phyloP scores from a whole-genome alignment of 2,888 invertebrate species.

The Lottia scabra region DNA sequence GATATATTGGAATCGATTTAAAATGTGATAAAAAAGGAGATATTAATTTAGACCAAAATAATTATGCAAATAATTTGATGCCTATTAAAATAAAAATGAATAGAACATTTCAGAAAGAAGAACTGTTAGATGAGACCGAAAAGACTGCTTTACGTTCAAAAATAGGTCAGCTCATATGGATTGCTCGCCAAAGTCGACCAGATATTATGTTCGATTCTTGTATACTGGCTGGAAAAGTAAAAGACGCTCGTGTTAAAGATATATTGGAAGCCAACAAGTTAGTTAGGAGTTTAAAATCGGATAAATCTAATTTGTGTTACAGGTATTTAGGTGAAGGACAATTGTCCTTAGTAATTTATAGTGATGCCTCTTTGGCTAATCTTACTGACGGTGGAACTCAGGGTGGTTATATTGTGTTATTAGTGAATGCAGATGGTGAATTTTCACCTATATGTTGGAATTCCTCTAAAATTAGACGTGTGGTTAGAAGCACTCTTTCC shows the following conservation, averaged over 20 bases:
- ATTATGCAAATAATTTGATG: not conserved
- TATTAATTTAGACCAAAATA: not conserved
- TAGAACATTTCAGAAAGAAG: constrained; percentile 10
- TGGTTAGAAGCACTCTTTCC: not conserved
- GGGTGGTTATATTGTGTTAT: constrained; percentile 4
- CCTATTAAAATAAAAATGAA: not conserved
- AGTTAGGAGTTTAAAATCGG: constrained; percentile 6
- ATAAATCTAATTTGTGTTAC: not conserved
- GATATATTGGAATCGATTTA: constrained; percentile 16
- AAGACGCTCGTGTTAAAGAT: not conserved
- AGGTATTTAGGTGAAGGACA: not conserved
- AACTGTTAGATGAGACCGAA: constrained; percentile 5
- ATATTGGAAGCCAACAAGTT: constrained; percentile 12
- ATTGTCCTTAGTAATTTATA: constrained; percentile 1
- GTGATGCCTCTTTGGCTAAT: constrained; percentile 7
- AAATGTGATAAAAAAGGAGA: not conserved
- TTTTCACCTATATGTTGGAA: constrained; percentile 5
- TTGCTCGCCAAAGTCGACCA: not conserved
- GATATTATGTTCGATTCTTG: not conserved
- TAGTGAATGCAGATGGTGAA: not conserved
- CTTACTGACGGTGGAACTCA: constrained; percentile 6
- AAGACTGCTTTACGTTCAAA: constrained; percentile 5
- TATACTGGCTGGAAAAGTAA: not conserved
- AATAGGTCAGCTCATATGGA: constrained; percentile 11
- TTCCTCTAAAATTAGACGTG: not conserved